Base-by-base conservation (phyloP, 2,888 invertebrate genomes). In the Tortricodes alternella region DNA sequence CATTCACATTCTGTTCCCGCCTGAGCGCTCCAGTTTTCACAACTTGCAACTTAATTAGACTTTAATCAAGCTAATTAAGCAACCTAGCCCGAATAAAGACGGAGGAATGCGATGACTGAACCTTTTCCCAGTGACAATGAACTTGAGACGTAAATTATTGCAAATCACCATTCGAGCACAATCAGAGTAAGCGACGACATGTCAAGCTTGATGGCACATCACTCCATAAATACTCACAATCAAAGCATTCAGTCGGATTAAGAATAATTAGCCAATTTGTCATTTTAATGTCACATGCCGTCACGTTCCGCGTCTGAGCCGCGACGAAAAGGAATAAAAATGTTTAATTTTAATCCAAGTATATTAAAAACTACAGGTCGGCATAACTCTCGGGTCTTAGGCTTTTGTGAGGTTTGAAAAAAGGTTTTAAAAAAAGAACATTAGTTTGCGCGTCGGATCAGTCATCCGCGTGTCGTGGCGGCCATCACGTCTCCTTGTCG, bases 251-350 rank as follows among this genome's bases (percentile, higher is more conserved):
- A 81, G 67, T 60, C 80, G 84, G 88, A 87, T 88, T 80, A 85
- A 88, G 88, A 89, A 88, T 89, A 90, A 90, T 90, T 89, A 89
- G 83, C 81, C 82, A 82, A 90, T 90, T 89, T 87, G 83, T 90
- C 89, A 89, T 89, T 89, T 89, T 87, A 88, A 89, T 88, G 89
- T 89, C 88, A 88, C 89, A 89, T 89, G 88, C 89, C 90, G 83
- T 85, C 90, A 89, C 90, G 89, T 87, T 76, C 74, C 70, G 46
- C 65, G 66, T 67, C 66, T 66, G 62, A 70, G 73, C 67, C 59
- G 62, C 72, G 68, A 71, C 67, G 68, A 72, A 72, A 80, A 79
- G 74, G 71, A 78, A 85, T 79, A 81, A 86, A 82, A 80, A 75
- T 72, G 64, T 71, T 80, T 74, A 83, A 82, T 80, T 83, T 86